Base-by-base conservation (phyloP, 2,113 vertebrate species). In the Otus sunia region DNA sequence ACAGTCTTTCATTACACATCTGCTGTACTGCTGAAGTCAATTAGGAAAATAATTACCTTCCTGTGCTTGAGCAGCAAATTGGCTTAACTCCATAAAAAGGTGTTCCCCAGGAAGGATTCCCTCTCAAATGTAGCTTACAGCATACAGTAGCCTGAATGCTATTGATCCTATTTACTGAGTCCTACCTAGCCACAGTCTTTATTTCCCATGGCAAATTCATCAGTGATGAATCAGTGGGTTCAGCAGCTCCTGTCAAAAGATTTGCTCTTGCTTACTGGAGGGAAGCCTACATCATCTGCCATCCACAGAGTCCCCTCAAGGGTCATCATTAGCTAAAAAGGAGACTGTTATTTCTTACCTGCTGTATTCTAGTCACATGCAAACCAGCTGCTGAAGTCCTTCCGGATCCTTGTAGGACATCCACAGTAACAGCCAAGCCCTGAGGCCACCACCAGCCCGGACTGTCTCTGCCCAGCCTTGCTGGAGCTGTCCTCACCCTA, bases 41-140 rank as follows among this genome's bases (percentile, higher is more conserved):
- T 95, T 88, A 95, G 63, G 73, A 91, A 90, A 92, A 90, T 62
- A 95, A 94, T 94, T 79, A 58, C n/a, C 50, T 95, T 82, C 63
- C 67, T 66, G 43, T 58, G 53, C 58, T 74, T 73, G 11, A 90
- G 60, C 52, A 96, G 80, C 21, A 67, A 77, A 55, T 62, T 62
- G 66, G 80, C 84, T 89, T 52, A 63, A 64, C 27, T 92, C 69
- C 90, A 96, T 81, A 60, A 88, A 86, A 50, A 81, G 69, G 55
- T 71, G 47, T 55, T 92, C 71, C 76, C 63, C 59, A 23, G 69
- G 58, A 97, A 91, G 53, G 49, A 10, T 93, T 91, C 73, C 74
- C 63, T 41, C 71, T 80, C 66, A 94, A 95, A 88, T 7, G 45
- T 34, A 85, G 41, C 45, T 64, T 45, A 82, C 0, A 0, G 43